Evolutionary conservation across 2,797 vertebrate genomes (phyloP).

Genomic region (Steatocranus sp.): DNA sequence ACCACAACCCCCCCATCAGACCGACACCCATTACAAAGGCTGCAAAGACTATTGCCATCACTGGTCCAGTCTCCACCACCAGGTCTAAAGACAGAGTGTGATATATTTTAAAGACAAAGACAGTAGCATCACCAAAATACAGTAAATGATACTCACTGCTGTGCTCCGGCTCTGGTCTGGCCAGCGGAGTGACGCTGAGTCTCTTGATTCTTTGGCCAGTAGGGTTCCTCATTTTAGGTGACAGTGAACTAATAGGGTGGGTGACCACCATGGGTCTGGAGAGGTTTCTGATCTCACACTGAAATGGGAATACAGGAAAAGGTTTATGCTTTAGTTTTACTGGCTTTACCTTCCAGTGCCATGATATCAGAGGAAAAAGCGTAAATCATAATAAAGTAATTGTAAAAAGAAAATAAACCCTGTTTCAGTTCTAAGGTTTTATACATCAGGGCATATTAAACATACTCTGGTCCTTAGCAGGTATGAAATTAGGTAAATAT

Average conservation of each 20-base stretch:
- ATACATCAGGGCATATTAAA: background rate
- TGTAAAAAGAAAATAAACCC: background rate
- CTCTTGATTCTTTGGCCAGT: conserved; percentile 51
- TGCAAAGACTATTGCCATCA: conserved; percentile 75
- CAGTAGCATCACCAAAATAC: background rate
- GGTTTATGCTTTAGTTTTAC: background rate
- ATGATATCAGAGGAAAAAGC: background rate
- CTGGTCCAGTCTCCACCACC: conserved; percentile 40
- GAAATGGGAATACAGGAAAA: background rate
- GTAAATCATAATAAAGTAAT: background rate
- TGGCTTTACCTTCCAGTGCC: background rate
- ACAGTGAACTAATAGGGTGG: conserved; percentile 41
- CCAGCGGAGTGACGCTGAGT: conserved; percentile 19
- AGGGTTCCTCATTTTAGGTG: conserved; percentile 32
- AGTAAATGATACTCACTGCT: conserved; percentile 41
- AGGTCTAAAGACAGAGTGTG: conserved; percentile 28
- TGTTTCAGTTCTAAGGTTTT: background rate
- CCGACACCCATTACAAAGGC: conserved; percentile 80
- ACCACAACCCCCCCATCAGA: conserved; percentile 80
- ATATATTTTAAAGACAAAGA: background rate
- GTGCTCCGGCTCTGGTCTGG: conserved; percentile 12
- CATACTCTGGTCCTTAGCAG: background rate
- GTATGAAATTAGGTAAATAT: background rate
- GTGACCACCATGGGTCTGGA: conserved; percentile 84
- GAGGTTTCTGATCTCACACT: conserved; percentile 82